Evolutionary conservation across 2,888 invertebrate genomes (phyloP).

Genomic region (Tipula confusa): DNA sequence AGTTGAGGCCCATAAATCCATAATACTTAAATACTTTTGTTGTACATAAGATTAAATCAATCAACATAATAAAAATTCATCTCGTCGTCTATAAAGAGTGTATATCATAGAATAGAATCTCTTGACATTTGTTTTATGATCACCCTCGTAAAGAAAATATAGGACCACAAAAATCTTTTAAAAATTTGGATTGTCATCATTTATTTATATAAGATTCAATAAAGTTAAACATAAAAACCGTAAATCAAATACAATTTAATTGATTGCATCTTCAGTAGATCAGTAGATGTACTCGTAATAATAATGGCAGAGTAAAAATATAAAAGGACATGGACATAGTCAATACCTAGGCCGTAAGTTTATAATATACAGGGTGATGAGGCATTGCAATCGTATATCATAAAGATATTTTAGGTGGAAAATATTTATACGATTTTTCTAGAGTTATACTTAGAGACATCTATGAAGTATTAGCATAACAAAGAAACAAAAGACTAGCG

Average conservation of each 20-base stretch:
- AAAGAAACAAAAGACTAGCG: too few species aligned
- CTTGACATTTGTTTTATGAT: background rate
- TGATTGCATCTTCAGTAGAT: background rate
- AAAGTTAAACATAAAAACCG: background rate
- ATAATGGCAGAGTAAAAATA: background rate
- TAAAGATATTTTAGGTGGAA: too few species aligned
- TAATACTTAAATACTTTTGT: background rate
- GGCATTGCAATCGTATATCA: too few species aligned
- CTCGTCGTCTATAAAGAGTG: too few species aligned
- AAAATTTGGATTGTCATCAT: constrained; percentile 7
- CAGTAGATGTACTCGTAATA: background rate
- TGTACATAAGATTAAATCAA: background rate
- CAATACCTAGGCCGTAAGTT: too few species aligned
- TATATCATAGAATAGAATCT: background rate
- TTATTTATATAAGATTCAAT: background rate
- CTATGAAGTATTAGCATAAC: too few species aligned
- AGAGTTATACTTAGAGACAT: too few species aligned
- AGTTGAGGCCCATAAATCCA: background rate
- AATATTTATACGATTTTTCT: too few species aligned
- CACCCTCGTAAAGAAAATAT: background rate
- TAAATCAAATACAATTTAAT: background rate
- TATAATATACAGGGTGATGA: too few species aligned
- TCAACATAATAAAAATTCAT: background rate
- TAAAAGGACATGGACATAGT: background rate
- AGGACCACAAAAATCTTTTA: background rate